Percentiles rank a stretch among this genome's conserved stretches.
Conservation (phyloP, 2,888 invertebrate species). For the Tetranychus truncatus region DNA sequence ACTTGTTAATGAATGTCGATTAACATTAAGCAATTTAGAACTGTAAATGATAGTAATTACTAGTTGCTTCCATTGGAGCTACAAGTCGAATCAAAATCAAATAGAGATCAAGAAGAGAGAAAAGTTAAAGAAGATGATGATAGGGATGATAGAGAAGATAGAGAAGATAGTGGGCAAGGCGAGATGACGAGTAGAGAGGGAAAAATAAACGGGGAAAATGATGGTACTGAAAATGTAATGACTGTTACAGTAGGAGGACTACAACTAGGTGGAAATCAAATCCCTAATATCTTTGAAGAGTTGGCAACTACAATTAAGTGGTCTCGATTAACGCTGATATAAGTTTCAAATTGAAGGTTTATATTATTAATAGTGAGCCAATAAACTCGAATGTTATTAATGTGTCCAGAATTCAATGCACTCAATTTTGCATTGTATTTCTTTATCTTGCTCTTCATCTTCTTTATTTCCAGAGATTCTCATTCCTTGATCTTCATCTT, state of each 20-base stretch:
- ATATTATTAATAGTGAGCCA: not conserved
- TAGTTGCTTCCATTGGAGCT: not conserved
- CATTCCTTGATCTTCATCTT: not conserved
- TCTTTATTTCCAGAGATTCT: not conserved
- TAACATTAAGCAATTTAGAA: not conserved
- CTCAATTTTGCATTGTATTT: not conserved
- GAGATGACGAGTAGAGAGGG: conserved; percentile 2
- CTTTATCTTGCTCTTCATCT: not conserved
- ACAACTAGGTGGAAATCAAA: not conserved
- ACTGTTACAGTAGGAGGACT: not conserved
- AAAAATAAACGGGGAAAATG: not conserved
- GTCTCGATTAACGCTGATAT: not conserved
- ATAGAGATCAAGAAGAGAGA: not conserved
- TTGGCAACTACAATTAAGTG: not conserved
- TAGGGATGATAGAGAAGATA: not conserved
- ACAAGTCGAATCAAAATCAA: not conserved
- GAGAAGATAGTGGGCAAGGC: not conserved
- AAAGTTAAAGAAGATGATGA: not conserved
- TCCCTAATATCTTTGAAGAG: not conserved
- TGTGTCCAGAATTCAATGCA: not conserved
- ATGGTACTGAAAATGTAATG: too few relatives aligned
- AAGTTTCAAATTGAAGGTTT: too few relatives aligned
- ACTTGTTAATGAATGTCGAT: not conserved
- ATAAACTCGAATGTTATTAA: not conserved
- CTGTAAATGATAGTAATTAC: not conserved